Evolutionary conservation across 2,113 vertebrate genomes (phyloP).

Genomic region (Uria aalge): DNA sequence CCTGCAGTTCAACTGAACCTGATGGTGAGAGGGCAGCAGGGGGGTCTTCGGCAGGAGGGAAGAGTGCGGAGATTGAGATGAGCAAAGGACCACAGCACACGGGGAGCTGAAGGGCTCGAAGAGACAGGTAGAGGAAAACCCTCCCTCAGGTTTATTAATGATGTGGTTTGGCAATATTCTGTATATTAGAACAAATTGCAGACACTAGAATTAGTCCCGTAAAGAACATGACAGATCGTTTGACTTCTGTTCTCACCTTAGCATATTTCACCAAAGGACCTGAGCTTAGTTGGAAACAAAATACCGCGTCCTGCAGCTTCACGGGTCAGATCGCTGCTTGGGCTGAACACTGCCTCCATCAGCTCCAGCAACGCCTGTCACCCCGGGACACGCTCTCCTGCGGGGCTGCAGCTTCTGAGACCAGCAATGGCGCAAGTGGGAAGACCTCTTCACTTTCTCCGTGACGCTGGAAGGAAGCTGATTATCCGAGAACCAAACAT

Average conservation of each 20-base stretch:
- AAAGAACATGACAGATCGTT: background rate
- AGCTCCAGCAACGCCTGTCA: background rate
- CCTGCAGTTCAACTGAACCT: background rate
- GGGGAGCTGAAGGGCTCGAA: background rate
- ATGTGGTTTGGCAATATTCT: background rate
- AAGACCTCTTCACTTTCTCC: background rate
- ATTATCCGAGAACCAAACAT: background rate
- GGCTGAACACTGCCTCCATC: background rate
- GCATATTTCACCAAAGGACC: background rate
- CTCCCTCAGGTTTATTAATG: background rate
- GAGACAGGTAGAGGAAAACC: background rate
- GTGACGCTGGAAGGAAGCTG: background rate
- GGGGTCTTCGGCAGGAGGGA: background rate
- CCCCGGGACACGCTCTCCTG: background rate
- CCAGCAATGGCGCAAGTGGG: background rate
- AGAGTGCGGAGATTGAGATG: background rate
- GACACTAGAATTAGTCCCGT: background rate
- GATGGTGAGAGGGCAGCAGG: background rate
- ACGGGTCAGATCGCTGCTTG: background rate
- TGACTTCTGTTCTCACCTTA: background rate
- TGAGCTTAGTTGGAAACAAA: background rate
- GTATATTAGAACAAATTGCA: background rate
- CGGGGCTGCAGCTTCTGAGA: background rate
- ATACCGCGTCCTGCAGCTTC: background rate
- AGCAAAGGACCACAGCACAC: background rate